phyloP scores from a whole-genome alignment of 1,140 invertebrate genomes.

The Hyles vespertilio region DNA sequence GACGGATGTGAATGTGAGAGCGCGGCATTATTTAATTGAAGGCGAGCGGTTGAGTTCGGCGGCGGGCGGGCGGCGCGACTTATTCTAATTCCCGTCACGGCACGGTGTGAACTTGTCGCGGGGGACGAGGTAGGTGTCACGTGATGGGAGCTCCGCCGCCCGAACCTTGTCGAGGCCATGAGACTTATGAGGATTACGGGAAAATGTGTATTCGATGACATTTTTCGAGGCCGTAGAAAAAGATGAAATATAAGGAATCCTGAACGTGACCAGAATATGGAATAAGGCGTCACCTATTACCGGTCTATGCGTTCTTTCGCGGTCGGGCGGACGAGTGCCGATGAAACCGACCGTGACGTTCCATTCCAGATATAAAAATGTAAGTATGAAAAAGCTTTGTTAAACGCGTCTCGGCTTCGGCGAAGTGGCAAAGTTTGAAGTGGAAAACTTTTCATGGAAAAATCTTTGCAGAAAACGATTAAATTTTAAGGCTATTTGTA shows the following conservation, averaged over 20 bases:
- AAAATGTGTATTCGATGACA: constrained; percentile 76
- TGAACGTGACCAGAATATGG: constrained; percentile 69
- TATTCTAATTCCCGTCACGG: constrained; percentile 35
- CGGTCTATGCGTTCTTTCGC: constrained; percentile 67
- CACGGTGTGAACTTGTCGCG: constrained; percentile 52
- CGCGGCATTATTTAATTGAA: constrained; percentile 32
- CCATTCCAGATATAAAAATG: constrained; percentile 73
- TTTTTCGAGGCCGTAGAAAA: constrained; percentile 73
- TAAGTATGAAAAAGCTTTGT: constrained; percentile 75
- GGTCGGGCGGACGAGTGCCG: constrained; percentile 59
- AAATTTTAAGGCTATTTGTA: constrained; percentile 71
- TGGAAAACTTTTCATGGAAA: constrained; percentile 73
- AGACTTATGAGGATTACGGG: constrained; percentile 74
- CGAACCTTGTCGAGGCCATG: constrained; percentile 55
- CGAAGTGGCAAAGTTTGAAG: constrained; percentile 73
- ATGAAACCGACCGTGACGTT: constrained; percentile 69
- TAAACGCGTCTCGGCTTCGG: constrained; percentile 68
- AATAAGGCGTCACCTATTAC: constrained; percentile 66
- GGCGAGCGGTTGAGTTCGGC: constrained; percentile 11
- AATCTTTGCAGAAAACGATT: constrained; percentile 71
- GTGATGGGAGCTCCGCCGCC: constrained; percentile 40
- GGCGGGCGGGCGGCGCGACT: constrained; percentile 7
- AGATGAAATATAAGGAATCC: constrained; percentile 75
- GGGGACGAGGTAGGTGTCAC: constrained; percentile 35
- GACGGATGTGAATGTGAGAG: too few relatives aligned